Conservation (phyloP, 2,888 invertebrate genomes). For the Ganaspis brasiliensis region DNA sequence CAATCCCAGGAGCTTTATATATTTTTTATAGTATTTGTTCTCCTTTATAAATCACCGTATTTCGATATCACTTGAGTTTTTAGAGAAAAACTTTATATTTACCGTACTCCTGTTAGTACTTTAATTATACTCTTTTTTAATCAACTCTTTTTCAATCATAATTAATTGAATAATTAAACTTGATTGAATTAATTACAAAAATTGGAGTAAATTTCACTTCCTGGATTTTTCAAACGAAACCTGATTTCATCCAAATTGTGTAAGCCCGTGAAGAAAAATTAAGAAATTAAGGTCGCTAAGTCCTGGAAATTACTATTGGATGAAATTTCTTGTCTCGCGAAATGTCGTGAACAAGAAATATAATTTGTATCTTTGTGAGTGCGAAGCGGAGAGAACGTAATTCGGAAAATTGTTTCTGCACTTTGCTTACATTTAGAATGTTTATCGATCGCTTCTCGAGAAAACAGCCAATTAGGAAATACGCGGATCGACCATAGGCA, state of each 20-base stretch:
- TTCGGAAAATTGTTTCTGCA: slow-evolving; percentile 29
- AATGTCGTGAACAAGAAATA: slow-evolving; percentile 9
- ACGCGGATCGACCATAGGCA: neutral
- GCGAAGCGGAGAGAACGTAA: slow-evolving; percentile 5
- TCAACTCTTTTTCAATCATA: too few relatives aligned
- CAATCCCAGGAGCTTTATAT: too few relatives aligned
- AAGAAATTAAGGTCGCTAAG: slow-evolving; percentile 12
- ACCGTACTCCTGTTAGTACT: too few relatives aligned
- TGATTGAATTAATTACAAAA: too few relatives aligned
- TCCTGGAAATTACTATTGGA: neutral
- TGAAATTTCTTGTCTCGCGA: slow-evolving; percentile 27
- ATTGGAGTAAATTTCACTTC: neutral
- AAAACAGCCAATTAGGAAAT: slow-evolving; percentile 22
- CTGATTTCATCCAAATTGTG: neutral
- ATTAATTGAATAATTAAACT: too few relatives aligned
- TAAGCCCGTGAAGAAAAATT: neutral
- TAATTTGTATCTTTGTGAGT: slow-evolving; percentile 11
- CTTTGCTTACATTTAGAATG: slow-evolving; percentile 23
- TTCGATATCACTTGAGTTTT: too few relatives aligned
- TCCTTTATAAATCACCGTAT: too few relatives aligned
- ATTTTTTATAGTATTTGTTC: too few relatives aligned
- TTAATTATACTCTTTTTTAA: too few relatives aligned
- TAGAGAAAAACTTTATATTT: too few relatives aligned
- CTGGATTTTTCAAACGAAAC: neutral
- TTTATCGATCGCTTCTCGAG: slow-evolving; percentile 7